These are phyloP conservation scores for Ceratina japonica DNA, from an alignment of 1,140 invertebrate species.

Conservation along the genomic window DNA sequence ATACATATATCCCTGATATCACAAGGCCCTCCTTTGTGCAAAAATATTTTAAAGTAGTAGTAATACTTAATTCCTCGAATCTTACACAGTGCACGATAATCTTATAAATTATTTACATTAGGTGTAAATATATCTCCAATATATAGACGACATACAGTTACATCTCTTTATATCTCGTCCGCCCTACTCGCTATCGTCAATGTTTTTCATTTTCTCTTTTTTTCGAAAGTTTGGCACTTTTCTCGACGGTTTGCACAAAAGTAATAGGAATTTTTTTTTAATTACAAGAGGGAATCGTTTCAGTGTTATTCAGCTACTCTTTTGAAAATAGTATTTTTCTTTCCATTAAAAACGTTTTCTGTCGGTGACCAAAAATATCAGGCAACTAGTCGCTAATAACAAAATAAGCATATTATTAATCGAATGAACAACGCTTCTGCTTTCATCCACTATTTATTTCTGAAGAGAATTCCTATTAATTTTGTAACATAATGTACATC, in stretches of 20 bases:
- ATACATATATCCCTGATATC: slow-evolving; percentile 61
- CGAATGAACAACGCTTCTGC: slow-evolving; percentile 12
- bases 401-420: slow-evolving; percentile 13
- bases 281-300: slow-evolving; percentile 1
- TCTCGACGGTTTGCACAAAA: slow-evolving; percentile 39
- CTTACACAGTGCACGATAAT: slow-evolving; percentile 48
- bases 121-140: slow-evolving; percentile 43
- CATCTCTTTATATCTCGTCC: slow-evolving; percentile 20
- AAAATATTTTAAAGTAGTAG: slow-evolving; percentile 48
- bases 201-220: slow-evolving; percentile 3
- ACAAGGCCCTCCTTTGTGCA: slow-evolving; percentile 62
- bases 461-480: slow-evolving; percentile 39
- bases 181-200: not conserved
- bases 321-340: not conserved
- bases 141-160: slow-evolving; percentile 23
- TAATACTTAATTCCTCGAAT: slow-evolving; percentile 59
- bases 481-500: slow-evolving; percentile 41
- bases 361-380: not conserved
- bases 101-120: slow-evolving; percentile 47
- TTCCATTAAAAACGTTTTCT: not conserved
- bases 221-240: slow-evolving; percentile 58
- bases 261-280: slow-evolving; percentile 31
- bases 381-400: not conserved
- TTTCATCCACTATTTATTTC: slow-evolving; percentile 20
- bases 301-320: not conserved